Base-by-base conservation (phyloP, 2,797 vertebrate genomes). In the Pempheris klunzingeri region DNA sequence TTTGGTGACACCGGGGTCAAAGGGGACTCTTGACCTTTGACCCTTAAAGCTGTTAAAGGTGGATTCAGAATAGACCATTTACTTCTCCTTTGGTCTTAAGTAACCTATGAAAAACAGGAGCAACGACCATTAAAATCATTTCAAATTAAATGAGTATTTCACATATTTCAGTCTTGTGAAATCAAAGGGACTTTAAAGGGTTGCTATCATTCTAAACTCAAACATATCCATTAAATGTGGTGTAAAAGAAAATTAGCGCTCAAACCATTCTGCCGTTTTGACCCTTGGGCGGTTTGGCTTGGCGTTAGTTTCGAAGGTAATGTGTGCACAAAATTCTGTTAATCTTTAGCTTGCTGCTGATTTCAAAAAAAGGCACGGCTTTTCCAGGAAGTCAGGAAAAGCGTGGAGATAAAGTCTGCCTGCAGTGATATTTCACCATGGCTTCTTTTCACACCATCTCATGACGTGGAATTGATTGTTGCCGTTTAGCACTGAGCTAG, bases 1-100 rank as follows among this genome's bases (percentile, higher is more conserved):
- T 90, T 87, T 88, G 70, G 81, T 87, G 85, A 87, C 90, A 66
- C 55, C 0, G 22, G 63, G 90, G 87, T 91, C 85, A 87, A 80
- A 84, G 85, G 78, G 77, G 76, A 80, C 72, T 68, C 74, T 89
- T 91, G 90, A 92, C 90, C 91, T 92, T 92, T 91, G 87, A 91
- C 89, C 86, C 24, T 57, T 78, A 71, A 87, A 90, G 83, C 88
- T 85, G 78, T 81, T 83, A 78, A 81, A 90, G 82, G 55, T 88
- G 72, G 64, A 64, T 60, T 70, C 50, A 80, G 65, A 80, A 80
- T 78, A 71, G 71, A 39, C 61, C 24, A 32, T 62, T 54, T 58
- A 17, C 24, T n/a, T 72, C 28, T 77, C 6, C 30, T 76, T 59
- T n/a, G 59, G 39, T 49, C 32, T 71, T 10, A 20, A 39, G 28